Evolutionary conservation across 53 echinoderm and acorn worm species (phyloP).

Genomic region (Stichopus horrens): DNA sequence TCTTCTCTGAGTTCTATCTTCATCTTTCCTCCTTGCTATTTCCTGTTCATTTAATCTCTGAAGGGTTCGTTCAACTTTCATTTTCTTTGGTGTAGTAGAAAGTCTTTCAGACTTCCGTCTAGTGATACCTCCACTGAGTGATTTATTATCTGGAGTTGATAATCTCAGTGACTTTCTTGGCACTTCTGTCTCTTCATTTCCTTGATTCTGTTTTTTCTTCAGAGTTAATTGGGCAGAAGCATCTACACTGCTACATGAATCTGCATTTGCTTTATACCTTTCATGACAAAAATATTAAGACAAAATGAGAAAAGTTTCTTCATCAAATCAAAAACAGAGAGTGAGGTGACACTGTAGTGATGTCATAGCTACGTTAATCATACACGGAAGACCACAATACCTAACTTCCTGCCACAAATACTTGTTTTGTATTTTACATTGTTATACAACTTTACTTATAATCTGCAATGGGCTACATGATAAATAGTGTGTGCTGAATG

Average conservation of each 20-base stretch:
- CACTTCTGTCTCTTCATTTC: neutral
- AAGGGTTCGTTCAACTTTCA: neutral
- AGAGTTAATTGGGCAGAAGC: neutral
- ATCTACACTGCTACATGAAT: neutral
- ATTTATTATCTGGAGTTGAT: neutral
- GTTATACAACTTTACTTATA: no score
- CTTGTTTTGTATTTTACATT: no score
- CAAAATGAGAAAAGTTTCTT: neutral
- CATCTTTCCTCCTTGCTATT: neutral
- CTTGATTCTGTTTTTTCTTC: neutral
- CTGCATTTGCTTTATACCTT: neutral
- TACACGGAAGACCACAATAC: neutral
- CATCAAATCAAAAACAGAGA: neutral
- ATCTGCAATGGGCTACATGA: no score
- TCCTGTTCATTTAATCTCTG: neutral
- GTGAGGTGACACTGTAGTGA: neutral
- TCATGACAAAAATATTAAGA: neutral
- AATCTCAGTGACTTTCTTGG: slow-evolving; percentile 18
- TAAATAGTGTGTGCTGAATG: no score
- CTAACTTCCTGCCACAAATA: no score
- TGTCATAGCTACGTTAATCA: neutral
- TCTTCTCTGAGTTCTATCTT: neutral
- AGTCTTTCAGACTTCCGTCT: neutral
- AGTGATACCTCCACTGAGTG: neutral
- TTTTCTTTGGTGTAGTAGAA: neutral